Conservation (phyloP, 2,113 vertebrate genomes). For the Antechinus flavipes region DNA sequence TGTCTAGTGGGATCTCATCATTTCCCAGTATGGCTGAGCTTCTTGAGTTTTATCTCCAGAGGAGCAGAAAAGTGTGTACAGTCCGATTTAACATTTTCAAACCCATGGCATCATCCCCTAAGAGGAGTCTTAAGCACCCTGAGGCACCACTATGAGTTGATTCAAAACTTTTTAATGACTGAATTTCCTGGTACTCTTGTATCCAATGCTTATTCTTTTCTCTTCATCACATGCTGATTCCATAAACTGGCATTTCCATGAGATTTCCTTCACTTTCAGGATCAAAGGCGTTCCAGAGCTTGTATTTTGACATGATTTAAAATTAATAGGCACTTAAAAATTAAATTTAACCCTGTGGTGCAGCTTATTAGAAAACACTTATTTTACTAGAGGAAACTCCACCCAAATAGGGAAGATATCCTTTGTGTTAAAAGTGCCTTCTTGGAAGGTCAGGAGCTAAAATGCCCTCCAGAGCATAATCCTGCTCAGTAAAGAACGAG, state of each 20-base stretch:
- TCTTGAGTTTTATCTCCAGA: neutral
- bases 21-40: neutral
- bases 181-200: neutral
- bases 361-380: neutral
- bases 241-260: slow-evolving; percentile 25
- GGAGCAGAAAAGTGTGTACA: neutral
- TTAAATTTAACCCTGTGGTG: slow-evolving; percentile 23
- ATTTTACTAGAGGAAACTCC: slow-evolving; percentile 1
- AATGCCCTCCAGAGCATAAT: neutral
- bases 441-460: neutral
- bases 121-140: neutral
- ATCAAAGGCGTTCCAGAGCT: slow-evolving; percentile 50
- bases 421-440: neutral
- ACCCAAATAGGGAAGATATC: neutral
- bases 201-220: neutral
- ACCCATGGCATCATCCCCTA: neutral
- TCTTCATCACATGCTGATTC: neutral
- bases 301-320: slow-evolving; percentile 56
- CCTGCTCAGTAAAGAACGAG: neutral
- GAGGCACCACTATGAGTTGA: neutral
- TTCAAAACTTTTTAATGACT: neutral
- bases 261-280: slow-evolving; percentile 46
- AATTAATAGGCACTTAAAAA: slow-evolving; percentile 45
- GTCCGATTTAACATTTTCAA: neutral
- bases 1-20: neutral